Percentiles rank a stretch among this genome's conserved stretches.
Conservation (phyloP, 2,888 invertebrate genomes). For the Patella pellucida region DNA sequence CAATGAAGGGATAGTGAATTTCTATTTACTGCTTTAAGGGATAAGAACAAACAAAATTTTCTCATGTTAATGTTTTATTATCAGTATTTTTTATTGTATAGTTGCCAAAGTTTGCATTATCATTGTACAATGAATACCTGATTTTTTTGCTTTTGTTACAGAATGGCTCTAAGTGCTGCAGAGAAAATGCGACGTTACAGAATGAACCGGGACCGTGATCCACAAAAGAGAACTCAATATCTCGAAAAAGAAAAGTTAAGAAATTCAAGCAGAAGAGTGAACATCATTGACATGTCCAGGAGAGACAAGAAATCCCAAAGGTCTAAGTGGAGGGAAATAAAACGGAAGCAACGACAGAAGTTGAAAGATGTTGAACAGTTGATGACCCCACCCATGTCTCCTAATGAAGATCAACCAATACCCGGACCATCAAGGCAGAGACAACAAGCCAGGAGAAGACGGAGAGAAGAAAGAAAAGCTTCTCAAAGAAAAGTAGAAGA, state of each 20-base stretch:
- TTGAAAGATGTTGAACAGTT: constrained; percentile 1
- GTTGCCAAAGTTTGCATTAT: too few species aligned
- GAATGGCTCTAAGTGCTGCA: background rate
- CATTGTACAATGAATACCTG: too few species aligned
- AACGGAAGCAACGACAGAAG: background rate
- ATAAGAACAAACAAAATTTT: too few species aligned
- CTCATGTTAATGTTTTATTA: too few species aligned
- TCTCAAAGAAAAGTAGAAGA: background rate
- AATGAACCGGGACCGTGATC: background rate
- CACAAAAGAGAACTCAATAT: background rate
- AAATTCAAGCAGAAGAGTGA: background rate
- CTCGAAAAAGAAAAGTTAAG: background rate
- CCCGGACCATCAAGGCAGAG: background rate
- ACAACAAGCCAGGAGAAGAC: background rate
- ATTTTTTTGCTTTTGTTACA: too few species aligned
- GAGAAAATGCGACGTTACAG: background rate
- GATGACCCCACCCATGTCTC: constrained; percentile 1
- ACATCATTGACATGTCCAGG: background rate
- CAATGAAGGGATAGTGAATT: too few species aligned
- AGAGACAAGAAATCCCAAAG: background rate
- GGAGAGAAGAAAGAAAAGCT: background rate
- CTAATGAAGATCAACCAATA: background rate
- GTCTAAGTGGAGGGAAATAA: background rate
- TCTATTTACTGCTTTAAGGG: too few species aligned
- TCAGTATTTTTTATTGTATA: too few species aligned